phyloP scores from a whole-genome alignment of 2,888 invertebrate species.

The Heteropelma amictum region DNA sequence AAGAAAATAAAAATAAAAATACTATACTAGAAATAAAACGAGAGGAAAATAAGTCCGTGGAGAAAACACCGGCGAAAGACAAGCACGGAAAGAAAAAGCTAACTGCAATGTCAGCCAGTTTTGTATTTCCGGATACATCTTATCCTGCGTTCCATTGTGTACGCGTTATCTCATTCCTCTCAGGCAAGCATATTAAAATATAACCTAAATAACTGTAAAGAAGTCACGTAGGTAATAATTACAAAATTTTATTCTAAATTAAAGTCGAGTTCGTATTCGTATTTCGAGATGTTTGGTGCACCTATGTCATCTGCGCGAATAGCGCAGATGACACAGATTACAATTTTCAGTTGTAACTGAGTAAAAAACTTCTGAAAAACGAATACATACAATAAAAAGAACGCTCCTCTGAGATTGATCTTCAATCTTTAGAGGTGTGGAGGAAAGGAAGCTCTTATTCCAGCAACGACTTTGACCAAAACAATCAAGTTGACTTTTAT shows the following conservation, averaged over 20 bases:
- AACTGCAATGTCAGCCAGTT: neutral
- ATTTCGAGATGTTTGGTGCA: too few relatives aligned
- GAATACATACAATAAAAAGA: too few relatives aligned
- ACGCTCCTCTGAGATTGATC: too few relatives aligned
- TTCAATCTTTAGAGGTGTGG: too few relatives aligned
- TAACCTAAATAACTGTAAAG: neutral
- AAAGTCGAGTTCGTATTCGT: too few relatives aligned
- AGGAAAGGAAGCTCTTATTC: too few relatives aligned
- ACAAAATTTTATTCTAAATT: neutral
- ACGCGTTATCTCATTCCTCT: constrained; percentile 1
- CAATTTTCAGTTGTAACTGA: too few relatives aligned
- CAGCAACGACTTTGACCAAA: too few relatives aligned
- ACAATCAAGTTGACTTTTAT: too few relatives aligned
- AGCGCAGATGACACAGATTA: too few relatives aligned
- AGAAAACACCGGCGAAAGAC: neutral
- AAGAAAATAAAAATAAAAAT: constrained; percentile 20
- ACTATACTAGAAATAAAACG: neutral
- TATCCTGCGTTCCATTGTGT: neutral
- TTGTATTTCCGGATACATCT: constrained; percentile 3
- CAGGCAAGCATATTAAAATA: neutral
- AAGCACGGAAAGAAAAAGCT: neutral
- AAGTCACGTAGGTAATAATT: neutral
- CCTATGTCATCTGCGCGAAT: too few relatives aligned
- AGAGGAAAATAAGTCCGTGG: neutral
- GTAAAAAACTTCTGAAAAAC: too few relatives aligned